phyloP scores from a whole-genome alignment of 2,888 invertebrate genomes.

The Diabrotica balteata region DNA sequence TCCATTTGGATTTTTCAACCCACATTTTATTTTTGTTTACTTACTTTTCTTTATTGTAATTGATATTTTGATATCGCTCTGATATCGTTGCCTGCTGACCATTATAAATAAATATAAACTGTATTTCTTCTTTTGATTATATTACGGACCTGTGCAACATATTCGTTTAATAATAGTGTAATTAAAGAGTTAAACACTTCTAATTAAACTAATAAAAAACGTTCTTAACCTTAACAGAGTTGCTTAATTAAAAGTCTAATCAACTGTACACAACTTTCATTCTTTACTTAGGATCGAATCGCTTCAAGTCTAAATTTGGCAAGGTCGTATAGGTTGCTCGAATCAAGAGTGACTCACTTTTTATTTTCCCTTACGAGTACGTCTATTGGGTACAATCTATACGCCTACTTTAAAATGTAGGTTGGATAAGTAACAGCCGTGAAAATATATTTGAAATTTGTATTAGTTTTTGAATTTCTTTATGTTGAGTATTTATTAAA shows the following conservation, averaged over 20 bases:
- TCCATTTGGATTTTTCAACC: too few species aligned
- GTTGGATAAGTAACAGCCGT: too few species aligned
- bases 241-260: conserved; percentile 10
- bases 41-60: too few species aligned
- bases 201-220: background rate
- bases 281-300: conserved; percentile 3
- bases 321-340: conserved; percentile 4
- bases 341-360: conserved; percentile 4
- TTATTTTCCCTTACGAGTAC: conserved; percentile 6
- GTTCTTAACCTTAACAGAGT: background rate
- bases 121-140: too few species aligned
- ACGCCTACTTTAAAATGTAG: background rate
- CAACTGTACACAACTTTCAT: conserved; percentile 6
- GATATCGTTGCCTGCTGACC: too few species aligned
- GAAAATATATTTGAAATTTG: too few species aligned
- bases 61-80: too few species aligned
- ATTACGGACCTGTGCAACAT: background rate
- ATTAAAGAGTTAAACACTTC: background rate
- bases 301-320: conserved; percentile 7
- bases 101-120: too few species aligned
- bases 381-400: background rate
- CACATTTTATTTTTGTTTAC: too few species aligned
- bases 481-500: too few species aligned
- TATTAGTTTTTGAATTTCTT: too few species aligned
- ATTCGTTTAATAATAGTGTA: background rate